Conservation (phyloP, 2,797 vertebrate species). For the Dicrostonyx torquatus region DNA sequence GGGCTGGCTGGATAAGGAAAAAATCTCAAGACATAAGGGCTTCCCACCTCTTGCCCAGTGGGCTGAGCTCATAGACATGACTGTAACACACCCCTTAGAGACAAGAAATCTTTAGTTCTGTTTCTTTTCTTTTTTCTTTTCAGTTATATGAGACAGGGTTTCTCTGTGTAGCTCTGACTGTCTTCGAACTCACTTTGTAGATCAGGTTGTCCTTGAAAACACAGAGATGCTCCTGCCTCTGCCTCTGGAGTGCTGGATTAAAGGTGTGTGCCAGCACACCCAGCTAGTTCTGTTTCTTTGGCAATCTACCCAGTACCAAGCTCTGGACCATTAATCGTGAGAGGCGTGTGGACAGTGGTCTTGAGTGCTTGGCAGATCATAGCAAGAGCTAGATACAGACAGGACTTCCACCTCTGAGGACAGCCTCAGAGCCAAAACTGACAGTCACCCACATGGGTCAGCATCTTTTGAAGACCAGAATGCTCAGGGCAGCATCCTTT, state of each 20-base stretch:
- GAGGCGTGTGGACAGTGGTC: no score
- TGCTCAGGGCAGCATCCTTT: fast-evolving
- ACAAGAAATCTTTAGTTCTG: not conserved
- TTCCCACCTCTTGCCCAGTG: not conserved
- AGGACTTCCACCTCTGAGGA: not conserved
- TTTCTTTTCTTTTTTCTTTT: not conserved
- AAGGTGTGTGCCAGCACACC: not conserved
- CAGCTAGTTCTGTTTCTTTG: not conserved
- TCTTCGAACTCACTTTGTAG: not conserved
- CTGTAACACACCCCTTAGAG: not conserved
- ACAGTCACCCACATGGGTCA: fast-evolving
- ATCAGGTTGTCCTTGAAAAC: not conserved
- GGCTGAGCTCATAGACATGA: fast-evolving
- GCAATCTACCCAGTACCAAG: not conserved
- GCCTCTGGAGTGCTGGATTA: not conserved
- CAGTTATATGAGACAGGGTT: not conserved
- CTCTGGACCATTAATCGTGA: not conserved
- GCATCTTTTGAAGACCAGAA: not conserved
- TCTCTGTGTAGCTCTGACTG: not conserved
- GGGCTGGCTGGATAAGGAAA: not conserved
- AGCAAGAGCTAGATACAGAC: not conserved
- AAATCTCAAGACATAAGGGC: not conserved
- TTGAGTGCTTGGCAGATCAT: not conserved
- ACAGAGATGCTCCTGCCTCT: not conserved
- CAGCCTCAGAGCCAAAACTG: not conserved